phyloP scores from a whole-genome alignment of 37 sponge, comb jelly and placozoan genomes.

The Oopsacas minuta region DNA sequence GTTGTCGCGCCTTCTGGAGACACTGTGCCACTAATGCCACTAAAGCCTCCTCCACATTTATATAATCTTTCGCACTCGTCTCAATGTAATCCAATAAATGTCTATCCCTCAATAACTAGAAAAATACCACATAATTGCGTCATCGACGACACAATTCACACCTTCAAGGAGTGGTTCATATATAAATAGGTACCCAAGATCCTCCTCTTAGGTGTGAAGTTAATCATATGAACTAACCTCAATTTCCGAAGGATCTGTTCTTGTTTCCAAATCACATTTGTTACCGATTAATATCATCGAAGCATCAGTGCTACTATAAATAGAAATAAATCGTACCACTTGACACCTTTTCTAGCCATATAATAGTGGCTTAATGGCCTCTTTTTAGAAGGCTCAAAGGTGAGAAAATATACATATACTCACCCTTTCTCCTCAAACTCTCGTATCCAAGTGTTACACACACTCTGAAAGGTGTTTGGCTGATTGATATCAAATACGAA shows the following conservation, averaged over 20 bases:
- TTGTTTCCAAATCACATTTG: not conserved
- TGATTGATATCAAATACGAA: constrained; percentile 6
- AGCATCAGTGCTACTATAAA: not conserved
- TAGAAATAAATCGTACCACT: not conserved
- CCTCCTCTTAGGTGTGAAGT: too few relatives aligned
- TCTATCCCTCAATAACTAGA: not conserved
- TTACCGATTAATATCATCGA: not conserved
- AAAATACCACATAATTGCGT: too few relatives aligned
- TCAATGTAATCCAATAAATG: not conserved
- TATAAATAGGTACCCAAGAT: too few relatives aligned
- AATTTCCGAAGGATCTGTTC: not conserved
- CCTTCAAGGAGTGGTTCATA: too few relatives aligned
- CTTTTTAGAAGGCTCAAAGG: too few relatives aligned
- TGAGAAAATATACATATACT: not conserved
- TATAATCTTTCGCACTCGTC: not conserved
- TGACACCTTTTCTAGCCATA: too few relatives aligned
- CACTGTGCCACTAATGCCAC: not conserved
- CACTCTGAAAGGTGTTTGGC: not conserved
- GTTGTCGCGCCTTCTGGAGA: constrained; percentile 9
- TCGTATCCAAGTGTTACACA: not conserved
- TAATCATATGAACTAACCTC: too few relatives aligned
- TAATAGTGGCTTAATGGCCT: too few relatives aligned
- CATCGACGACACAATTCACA: too few relatives aligned
- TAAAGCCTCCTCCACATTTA: constrained; percentile 2
- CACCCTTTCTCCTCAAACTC: constrained; percentile 14